phyloP scores from a whole-genome alignment of 2,797 vertebrate species.

The Karalla daura region DNA sequence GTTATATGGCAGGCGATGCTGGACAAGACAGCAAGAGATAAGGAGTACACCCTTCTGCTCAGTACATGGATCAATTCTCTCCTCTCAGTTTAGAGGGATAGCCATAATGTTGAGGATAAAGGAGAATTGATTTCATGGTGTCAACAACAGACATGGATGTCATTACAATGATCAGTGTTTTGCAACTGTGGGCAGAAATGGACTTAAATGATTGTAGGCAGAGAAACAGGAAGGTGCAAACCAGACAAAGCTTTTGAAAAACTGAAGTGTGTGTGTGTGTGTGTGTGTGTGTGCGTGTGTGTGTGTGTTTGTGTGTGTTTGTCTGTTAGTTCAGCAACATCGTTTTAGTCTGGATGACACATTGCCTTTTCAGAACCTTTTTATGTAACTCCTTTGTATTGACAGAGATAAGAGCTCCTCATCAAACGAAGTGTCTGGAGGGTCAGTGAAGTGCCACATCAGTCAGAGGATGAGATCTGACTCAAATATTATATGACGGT shows the following conservation, averaged over 20 bases:
- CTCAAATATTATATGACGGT: slow-evolving; percentile 14
- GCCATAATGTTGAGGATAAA: slow-evolving; percentile 3
- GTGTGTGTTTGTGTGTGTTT: neutral
- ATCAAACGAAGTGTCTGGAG: slow-evolving; percentile 34
- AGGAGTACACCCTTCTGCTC: neutral
- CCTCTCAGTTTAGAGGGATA: slow-evolving; percentile 20
- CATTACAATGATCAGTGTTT: neutral
- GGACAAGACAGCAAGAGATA: slow-evolving; percentile 15
- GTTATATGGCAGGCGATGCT: slow-evolving; percentile 4
- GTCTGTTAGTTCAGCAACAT: neutral
- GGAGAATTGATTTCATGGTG: slow-evolving; percentile 18
- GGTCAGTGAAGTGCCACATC: slow-evolving; percentile 22
- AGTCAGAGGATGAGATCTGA: slow-evolving; percentile 24
- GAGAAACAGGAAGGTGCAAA: neutral
- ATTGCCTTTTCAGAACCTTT: slow-evolving; percentile 19
- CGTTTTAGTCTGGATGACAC: neutral
- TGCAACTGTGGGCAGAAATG: neutral
- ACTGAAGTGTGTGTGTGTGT: neutral
- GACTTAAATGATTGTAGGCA: slow-evolving; percentile 9
- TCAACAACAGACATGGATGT: too few relatives aligned
- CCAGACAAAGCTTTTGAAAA: too few relatives aligned
- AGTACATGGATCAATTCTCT: slow-evolving; percentile 23
- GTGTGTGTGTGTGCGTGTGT: neutral
- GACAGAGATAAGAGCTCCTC: slow-evolving; percentile 34
- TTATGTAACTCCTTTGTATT: slow-evolving; percentile 28